Percentiles rank a stretch among this genome's conserved stretches.
Conservation (phyloP, 2,113 vertebrate species). For the Corythaixoides concolor region DNA sequence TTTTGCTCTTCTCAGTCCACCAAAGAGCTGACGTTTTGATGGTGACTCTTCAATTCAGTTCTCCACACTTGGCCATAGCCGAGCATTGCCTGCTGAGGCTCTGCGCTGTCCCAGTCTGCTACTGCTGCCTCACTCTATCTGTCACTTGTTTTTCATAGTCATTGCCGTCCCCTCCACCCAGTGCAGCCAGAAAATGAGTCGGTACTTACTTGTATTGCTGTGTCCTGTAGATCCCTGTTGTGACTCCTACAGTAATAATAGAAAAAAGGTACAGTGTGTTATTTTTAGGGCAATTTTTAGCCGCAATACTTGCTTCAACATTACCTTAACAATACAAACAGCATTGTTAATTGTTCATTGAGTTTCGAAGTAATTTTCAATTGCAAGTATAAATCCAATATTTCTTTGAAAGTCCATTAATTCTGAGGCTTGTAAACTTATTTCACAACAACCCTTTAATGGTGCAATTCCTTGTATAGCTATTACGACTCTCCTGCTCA, state of each 20-base stretch:
- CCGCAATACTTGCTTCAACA: background rate
- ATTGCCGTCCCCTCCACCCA: background rate
- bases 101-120: background rate
- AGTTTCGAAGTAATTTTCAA: conserved; percentile 27
- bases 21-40: background rate
- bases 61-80: background rate
- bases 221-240: conserved; percentile 78
- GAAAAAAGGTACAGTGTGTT: conserved; percentile 46
- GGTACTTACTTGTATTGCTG: conserved; percentile 86
- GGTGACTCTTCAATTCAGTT: background rate
- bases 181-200: background rate
- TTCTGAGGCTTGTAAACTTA: conserved; percentile 24
- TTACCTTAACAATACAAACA: conserved; percentile 5
- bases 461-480: conserved; percentile 3
- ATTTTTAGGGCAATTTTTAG: conserved; percentile 39
- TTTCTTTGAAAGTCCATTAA: conserved; percentile 34
- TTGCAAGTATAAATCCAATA: conserved; percentile 11
- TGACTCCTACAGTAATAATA: conserved; percentile 77
- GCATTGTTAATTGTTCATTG: background rate
- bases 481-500: background rate
- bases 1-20: background rate
- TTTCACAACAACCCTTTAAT: conserved; percentile 9
- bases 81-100: background rate
- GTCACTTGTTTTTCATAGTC: background rate
- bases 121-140: background rate